Conservation (phyloP, 2,797 vertebrate genomes). For the Orientallactaga sibirica region DNA sequence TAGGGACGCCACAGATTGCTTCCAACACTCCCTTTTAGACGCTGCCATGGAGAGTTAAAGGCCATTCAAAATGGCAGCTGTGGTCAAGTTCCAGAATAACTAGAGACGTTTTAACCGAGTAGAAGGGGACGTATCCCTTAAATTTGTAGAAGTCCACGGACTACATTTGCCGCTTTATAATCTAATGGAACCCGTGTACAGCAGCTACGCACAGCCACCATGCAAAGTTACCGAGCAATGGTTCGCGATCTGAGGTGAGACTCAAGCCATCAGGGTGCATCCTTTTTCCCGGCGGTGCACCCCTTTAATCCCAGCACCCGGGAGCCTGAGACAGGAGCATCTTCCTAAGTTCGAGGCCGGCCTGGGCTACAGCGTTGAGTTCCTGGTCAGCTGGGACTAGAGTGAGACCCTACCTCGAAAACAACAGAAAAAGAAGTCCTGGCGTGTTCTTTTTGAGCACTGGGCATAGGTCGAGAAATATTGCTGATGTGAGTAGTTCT, state of each 20-base stretch:
- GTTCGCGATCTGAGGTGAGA: no score
- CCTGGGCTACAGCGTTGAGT: no score
- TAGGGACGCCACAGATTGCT: background rate
- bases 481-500: background rate
- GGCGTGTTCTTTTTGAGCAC: background rate
- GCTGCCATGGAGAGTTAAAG: constrained; percentile 2
- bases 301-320: no score
- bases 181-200: background rate
- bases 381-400: no score
- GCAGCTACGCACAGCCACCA: no score
- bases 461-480: background rate
- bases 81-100: constrained; percentile 39
- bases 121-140: background rate
- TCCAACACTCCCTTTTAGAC: background rate
- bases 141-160: constrained; percentile 11
- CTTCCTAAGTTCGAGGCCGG: no score
- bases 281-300: no score
- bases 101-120: constrained; percentile 33
- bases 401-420: no score
- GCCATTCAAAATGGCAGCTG: constrained; percentile 30
- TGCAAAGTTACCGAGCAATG: no score
- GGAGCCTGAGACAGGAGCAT: no score
- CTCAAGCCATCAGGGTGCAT: no score
- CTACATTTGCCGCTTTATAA: background rate
- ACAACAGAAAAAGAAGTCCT: background rate